Evolutionary conservation across 2,797 vertebrate species (phyloP).

Genomic region (Lagodon rhomboides): DNA sequence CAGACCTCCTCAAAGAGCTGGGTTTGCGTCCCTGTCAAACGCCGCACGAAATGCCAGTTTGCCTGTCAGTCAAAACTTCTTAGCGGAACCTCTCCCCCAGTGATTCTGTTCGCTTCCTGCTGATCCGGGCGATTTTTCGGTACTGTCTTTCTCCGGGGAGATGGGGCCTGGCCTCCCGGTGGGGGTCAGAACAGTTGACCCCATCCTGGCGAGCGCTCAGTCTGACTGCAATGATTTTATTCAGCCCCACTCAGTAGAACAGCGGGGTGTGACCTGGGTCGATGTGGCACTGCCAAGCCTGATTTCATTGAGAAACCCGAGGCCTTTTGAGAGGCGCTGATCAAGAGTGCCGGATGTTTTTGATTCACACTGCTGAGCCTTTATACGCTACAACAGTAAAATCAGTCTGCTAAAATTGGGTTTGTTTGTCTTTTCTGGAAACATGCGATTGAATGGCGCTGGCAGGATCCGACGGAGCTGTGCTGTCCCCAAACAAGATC

Average conservation of each 20-base stretch:
- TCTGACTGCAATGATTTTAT: slow-evolving; percentile 71
- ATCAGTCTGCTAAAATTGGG: slow-evolving; percentile 52
- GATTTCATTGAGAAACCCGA: slow-evolving; percentile 63
- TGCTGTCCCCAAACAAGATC: slow-evolving; percentile 43
- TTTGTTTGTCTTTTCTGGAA: slow-evolving; percentile 54
- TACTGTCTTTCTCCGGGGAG: slow-evolving; percentile 53
- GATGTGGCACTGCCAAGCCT: slow-evolving; percentile 67
- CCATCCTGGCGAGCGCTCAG: slow-evolving; percentile 59
- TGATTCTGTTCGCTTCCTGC: slow-evolving; percentile 59
- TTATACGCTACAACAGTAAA: slow-evolving; percentile 62
- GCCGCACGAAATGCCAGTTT: slow-evolving; percentile 53
- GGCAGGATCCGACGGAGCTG: slow-evolving; percentile 46
- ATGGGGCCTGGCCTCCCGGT: slow-evolving; percentile 60
- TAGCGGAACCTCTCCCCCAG: slow-evolving; percentile 37
- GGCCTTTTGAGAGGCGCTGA: slow-evolving; percentile 61
- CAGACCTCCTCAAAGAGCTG: slow-evolving; percentile 54
- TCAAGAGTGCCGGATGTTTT: slow-evolving; percentile 79
- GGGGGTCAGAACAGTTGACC: slow-evolving; percentile 74
- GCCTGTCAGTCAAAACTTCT: slow-evolving; percentile 66
- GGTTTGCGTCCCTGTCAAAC: slow-evolving; percentile 62
- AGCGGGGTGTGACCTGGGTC: slow-evolving; percentile 74
- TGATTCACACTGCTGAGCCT: slow-evolving; percentile 63
- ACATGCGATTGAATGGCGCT: slow-evolving; percentile 51
- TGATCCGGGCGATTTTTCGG: slow-evolving; percentile 48
- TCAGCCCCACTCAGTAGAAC: slow-evolving; percentile 74